Base-by-base conservation (phyloP, 1,140 invertebrate species). In the Drosophila nannoptera region DNA sequence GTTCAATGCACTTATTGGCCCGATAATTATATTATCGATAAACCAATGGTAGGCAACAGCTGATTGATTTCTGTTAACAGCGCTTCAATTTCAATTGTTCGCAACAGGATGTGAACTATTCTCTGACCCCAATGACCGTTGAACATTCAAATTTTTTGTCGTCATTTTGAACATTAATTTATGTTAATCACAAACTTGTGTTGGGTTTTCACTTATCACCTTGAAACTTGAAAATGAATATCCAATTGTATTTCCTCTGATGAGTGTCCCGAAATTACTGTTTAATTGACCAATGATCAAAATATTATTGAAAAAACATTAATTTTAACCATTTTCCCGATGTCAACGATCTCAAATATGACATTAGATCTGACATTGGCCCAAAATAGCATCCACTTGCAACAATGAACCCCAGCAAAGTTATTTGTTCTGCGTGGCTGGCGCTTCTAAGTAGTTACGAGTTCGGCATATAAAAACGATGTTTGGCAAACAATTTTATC, bases 401-500 rank as follows among this genome's bases (percentile, higher is more conserved):
- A 83, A 84, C 78, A 83, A 83, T 83, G 81, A 84, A 86, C 80
- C 83, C 45, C 55, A 48, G 38, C 67, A 63, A 65, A 70, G 50
- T 73, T 86, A 86, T 78, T 80, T 65, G 81, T 86, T 78, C 75
- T 84, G 80, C 80, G 80, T 84, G 76, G 80, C 60, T 84, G 81
- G 31, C 60, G 55, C 65, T 62, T 63, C 67, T 86, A 84, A 86
- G 55, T 80, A 71, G 49, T 38, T 52, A 62, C 45, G 56, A 53
- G 56, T 65, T 55, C 38, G 35, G 52, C 35, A 74, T 83, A 84
- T 84, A 84, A 84, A 83, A 80, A 73, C 73, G 56, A 52, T 54
- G 55, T 68, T 50, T 62, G 32, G 35, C 32, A 49, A 31, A 46
- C 46, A 36, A 46, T 55, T 48, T 43, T 62, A 69, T 74, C 73